A percentile compares a stretch with the other conserved stretches of the same genome.
Conservation (phyloP, 2,113 vertebrate species). For the Pluvianellus socialis region DNA sequence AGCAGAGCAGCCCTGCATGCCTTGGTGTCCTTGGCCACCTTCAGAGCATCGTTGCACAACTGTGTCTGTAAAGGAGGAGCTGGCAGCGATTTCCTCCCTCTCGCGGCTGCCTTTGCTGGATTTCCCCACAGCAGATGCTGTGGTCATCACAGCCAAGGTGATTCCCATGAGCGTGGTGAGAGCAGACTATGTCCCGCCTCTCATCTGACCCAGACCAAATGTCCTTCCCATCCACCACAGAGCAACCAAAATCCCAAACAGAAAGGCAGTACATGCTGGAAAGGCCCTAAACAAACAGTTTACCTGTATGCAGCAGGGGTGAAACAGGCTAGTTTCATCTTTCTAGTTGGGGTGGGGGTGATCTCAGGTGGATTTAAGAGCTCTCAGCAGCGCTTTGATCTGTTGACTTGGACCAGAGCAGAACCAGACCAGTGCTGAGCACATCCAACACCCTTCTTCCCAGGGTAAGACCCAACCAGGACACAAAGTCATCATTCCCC, state of each 20-base stretch:
- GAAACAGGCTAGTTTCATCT: not conserved
- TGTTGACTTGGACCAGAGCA: not conserved
- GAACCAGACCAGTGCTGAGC: not conserved
- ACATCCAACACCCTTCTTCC: not conserved
- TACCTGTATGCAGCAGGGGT: not conserved
- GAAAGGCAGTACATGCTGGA: not conserved
- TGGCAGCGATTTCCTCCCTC: not conserved
- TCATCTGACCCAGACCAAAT: not conserved
- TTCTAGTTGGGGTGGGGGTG: not conserved
- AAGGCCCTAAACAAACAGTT: not conserved
- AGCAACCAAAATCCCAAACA: not conserved
- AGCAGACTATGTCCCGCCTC: not conserved
- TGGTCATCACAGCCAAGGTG: not conserved
- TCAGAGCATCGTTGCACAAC: not conserved
- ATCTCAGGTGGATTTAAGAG: not conserved
- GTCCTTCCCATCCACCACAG: not conserved
- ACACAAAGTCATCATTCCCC: not conserved
- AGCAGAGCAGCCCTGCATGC: not conserved
- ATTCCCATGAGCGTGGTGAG: not conserved
- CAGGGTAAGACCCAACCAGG: not conserved
- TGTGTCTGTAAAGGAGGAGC: not conserved
- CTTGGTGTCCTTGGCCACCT: not conserved
- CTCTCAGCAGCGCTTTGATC: not conserved
- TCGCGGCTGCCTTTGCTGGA: fast-evolving
- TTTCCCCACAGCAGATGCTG: not conserved